Evolutionary conservation across 2,888 invertebrate species (phyloP).

Genomic region (Amiota mariae): DNA sequence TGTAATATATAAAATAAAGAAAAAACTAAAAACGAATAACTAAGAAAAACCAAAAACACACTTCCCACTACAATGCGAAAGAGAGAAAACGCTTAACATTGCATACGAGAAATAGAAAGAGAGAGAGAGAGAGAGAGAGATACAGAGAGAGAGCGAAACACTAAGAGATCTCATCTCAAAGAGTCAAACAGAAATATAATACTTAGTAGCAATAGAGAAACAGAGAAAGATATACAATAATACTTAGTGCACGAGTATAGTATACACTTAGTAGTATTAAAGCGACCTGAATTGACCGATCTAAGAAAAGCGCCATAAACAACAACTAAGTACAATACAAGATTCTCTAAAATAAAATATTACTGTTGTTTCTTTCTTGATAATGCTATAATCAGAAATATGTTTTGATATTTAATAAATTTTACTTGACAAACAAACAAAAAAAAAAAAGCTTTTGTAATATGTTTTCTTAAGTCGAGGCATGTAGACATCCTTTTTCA

Average conservation of each 20-base stretch:
- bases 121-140: too few relatives aligned
- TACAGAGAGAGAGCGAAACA: too few relatives aligned
- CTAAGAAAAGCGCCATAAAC: not conserved
- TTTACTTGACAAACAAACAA: not conserved
- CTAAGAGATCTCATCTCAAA: too few relatives aligned
- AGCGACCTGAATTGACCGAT: constrained; percentile 3
- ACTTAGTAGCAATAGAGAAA: too few relatives aligned
- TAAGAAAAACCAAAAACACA: not conserved
- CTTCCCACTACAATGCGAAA: constrained; percentile 21
- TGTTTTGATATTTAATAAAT: not conserved
- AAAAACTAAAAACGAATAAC: constrained; percentile 15
- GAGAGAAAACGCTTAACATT: not conserved
- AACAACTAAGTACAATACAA: not conserved
- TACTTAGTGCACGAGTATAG: too few relatives aligned
- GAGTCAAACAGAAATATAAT: too few relatives aligned
- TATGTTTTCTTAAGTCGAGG: not conserved
- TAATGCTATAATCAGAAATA: not conserved
- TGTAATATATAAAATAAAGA: too few relatives aligned
- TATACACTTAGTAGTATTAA: not conserved
- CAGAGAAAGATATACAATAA: too few relatives aligned
- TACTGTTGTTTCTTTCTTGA: not conserved
- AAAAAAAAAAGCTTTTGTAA: constrained; percentile 5
- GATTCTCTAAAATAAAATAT: constrained; percentile 5
- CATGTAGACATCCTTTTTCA: too few relatives aligned
- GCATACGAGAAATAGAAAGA: not conserved